Evolutionary conservation across 2,113 vertebrate species (phyloP), one percentile per base, ranked within the genome.

Genomic region (Macquaria ambigua): DNA sequence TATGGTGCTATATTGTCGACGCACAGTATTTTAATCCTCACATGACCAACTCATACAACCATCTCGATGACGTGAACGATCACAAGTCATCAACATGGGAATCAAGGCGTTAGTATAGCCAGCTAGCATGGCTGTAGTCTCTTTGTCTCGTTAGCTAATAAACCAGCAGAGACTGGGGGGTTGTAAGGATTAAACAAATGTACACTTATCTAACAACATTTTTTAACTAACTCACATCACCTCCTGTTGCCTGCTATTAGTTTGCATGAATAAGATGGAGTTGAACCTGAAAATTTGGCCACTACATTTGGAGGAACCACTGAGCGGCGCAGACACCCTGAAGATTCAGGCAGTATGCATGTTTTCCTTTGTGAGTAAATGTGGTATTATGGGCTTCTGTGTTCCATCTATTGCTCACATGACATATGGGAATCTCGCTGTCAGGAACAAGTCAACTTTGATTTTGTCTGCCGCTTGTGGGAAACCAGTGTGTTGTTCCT

Each of bases 381-480:
- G 48, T 39, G 21, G 68, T 52, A 72, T 76, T 72, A 77, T 48
- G 46, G 55, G 28, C 58, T 56, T 50, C 70, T 64, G 69, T 73
- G 76, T 71, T 83, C 81, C 70, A 71, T 63, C 62, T 34, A 62
- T 67, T 72, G 81, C 87, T 86, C 88, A 87, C 78, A 88, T 75
- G 75, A 81, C 90, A 80, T 72, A 67, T 78, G 86, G 73, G 83
- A 88, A 69, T 75, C 77, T 83, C n/a, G 23, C 77, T 83, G 87
- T 90, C 85, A 79, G 73, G 77, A 87, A 74, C 79, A 58, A 90
- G 88, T 89, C 82, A 82, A 70, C 89, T 89, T 87, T 89, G 87
- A 89, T 90, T 90, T 69, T 52, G 31, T 58, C 75, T 86, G 81
- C 80, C 15, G 52, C 81, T 78, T 71, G 81, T 82, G 88, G 77